Evolutionary conservation across 2,888 invertebrate genomes (phyloP), one percentile per base, ranked within the genome.

Genomic region (Drosophila differens): DNA sequence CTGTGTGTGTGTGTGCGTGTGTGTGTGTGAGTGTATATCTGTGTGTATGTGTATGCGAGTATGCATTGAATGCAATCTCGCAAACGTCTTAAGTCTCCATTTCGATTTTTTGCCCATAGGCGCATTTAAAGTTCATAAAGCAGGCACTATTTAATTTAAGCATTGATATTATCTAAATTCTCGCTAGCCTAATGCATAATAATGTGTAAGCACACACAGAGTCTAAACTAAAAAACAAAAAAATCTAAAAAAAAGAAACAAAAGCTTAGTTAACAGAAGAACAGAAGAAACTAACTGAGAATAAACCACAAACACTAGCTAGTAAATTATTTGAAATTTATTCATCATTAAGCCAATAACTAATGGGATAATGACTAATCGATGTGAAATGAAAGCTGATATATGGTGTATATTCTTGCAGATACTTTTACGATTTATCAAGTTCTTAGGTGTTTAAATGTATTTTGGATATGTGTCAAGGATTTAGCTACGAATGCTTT

Each of bases 261-360:
- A 9, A 39, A n/a, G 35, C 51, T 41, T 53, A 53, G 39, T 53
- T 62, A 25, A 53, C 22, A 61, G 22, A 16, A 16, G 44, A 35
- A 47, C 14, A 14, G 37, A 68, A 39, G 22, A 37, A 35, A 57
- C 57, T 57, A 41, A 57, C 54, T 41, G 47, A 28, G 4, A 28
- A 25, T 19, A 19, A 28, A 28, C 37, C 12, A 44, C n/a, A 64
- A 57, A n/a, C 28, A 22, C 76, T 91, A 91, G 91, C 74, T 91
- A 91, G 91, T 86, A 80, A 82, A 76, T 80, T 79, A 90, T 86
- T 91, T 88, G 47, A 83, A 89, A 86, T 89, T 90, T 82, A 68
- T 82, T 83, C 74, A 70, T 76, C 73, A 79, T 70, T 77, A 82
- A 71, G 74, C 74, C 57, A 60, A 57, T 30, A 54, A 52, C 61